Evolutionary conservation across 2,797 vertebrate genomes (phyloP), one percentile per base, ranked within the genome.

Genomic region (Falco columbarius): DNA sequence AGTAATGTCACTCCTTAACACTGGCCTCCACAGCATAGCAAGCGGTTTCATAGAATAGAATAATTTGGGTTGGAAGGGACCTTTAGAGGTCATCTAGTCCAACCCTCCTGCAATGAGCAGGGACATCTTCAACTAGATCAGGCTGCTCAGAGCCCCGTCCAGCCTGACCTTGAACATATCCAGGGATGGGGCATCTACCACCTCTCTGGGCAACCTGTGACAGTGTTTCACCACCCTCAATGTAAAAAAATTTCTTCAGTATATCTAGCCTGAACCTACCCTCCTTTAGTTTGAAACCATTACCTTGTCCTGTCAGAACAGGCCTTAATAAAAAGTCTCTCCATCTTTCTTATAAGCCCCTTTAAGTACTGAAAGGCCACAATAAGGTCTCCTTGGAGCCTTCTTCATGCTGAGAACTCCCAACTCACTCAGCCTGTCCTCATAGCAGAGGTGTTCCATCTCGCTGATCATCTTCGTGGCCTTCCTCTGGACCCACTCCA

Each of bases 361-460:
- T 40, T 42, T 14, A 49, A 20, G 18, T 70, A 70, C 9, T 51
- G 24, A 14, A 24, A 29, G 36, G 30, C 30, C 4, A 0, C 36
- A 12, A 5, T 19, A 47, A 38, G 17, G 9, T 47, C 10, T 58
- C 13, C 17, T 5, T 0, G 0, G 14, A 47, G 22, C 21, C 8
- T 38, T 38, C 46, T 34, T 19, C 5, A 15, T 46, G 23, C 29
- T 20, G 19, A 74, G 47, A 16, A 51, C 20, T 5, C 44, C 24
- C 24, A 21, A 15, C 7, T 42, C 9, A 18, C 16, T 71, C 56
- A 58, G 38, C 38, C 21, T 82, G 3, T 36, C 20, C 2, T 62
- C 26, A 9, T 2, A 61, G 9, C 6, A 71, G 56, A 61, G 36
- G 5, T 32, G 59, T 3, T 58, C 63, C 13, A 81, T 2, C 5